Conservation (phyloP, 37 sponge, comb jelly and placozoan genomes). For the Ephydatia muelleri region DNA sequence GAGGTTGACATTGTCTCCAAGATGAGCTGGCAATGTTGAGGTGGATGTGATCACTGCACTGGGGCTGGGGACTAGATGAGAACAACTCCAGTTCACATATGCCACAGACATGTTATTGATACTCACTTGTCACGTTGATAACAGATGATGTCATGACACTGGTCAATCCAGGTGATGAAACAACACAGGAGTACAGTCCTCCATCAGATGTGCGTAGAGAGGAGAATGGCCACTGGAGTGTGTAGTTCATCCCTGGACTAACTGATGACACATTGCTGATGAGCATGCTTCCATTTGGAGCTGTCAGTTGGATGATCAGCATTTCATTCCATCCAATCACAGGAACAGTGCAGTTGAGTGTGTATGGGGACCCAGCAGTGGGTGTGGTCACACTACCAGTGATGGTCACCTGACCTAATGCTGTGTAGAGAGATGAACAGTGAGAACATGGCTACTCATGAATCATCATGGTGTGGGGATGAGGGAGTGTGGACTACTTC, state of each 20-base stretch:
- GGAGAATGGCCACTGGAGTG: constrained; percentile 9
- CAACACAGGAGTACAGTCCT: constrained; percentile 39
- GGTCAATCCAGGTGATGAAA: not conserved
- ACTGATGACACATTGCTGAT: not conserved
- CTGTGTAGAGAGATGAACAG: not conserved
- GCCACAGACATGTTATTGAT: not conserved
- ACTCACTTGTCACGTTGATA: constrained; percentile 40
- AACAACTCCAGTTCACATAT: not conserved
- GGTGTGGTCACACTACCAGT: not conserved
- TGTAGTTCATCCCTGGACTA: not conserved
- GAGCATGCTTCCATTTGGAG: not conserved
- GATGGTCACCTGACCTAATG: not conserved
- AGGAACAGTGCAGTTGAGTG: constrained; percentile 28
- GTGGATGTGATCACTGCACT: not conserved
- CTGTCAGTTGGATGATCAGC: constrained; percentile 21
- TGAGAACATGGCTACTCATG: not conserved
- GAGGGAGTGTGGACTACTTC: not conserved
- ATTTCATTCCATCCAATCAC: not conserved
- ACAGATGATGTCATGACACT: not conserved
- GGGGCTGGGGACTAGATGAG: not conserved
- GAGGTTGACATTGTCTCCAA: constrained; percentile 11
- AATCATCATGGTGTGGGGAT: not conserved
- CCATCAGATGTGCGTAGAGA: constrained; percentile 38
- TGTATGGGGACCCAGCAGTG: constrained; percentile 34
- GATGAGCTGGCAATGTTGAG: not conserved